These are phyloP conservation scores for Anthoptus insignis DNA, from an alignment of 2,888 invertebrate genomes.

Conservation along the genomic window DNA sequence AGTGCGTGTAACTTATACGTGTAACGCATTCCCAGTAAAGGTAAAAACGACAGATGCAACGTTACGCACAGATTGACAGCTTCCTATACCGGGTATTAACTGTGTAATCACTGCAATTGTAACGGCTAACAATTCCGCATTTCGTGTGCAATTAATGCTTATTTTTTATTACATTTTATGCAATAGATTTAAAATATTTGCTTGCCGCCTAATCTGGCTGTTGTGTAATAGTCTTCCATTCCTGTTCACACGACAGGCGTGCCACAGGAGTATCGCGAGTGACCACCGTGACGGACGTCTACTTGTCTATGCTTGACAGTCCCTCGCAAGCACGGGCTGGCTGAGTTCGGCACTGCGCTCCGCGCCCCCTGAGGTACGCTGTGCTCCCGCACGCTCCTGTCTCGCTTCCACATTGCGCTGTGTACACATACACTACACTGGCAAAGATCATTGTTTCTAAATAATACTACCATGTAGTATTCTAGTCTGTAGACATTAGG, in stretches of 20 bases:
- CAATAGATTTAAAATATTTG: background rate
- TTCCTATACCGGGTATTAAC: constrained; percentile 10
- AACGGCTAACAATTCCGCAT: constrained; percentile 22
- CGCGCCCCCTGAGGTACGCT: background rate
- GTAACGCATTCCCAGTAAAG: background rate
- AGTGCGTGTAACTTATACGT: no score
- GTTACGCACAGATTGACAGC: constrained; percentile 8
- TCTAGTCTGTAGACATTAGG: no score
- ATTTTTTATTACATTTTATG: background rate
- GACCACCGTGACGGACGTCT: background rate
- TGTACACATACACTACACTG: no score
- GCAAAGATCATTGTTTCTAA: no score
- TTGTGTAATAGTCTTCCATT: no score
- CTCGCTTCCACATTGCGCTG: background rate
- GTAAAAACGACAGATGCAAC: constrained; percentile 6
- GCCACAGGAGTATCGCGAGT: background rate
- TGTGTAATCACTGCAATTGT: constrained; percentile 17
- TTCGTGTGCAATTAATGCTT: background rate
- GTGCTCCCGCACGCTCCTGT: background rate
- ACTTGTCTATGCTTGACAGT: background rate
- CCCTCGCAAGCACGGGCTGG: constrained; percentile 4
- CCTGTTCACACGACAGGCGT: background rate
- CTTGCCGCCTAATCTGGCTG: no score
- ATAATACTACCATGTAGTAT: no score
- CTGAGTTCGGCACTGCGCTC: background rate